Conservation (phyloP, 2,888 invertebrate genomes). For the Oxycera nigricornis region DNA sequence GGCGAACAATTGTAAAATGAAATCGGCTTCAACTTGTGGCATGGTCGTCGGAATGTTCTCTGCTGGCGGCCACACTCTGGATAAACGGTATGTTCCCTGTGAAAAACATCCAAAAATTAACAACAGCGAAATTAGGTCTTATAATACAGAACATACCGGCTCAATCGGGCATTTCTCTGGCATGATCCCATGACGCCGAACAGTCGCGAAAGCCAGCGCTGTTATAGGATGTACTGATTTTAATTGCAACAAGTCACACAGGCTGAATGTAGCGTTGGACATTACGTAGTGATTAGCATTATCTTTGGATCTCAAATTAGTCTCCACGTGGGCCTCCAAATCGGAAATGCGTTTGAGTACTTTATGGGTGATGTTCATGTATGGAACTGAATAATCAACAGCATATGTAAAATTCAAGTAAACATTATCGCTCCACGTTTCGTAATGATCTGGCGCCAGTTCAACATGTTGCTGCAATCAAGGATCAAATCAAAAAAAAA, state of each 20-base stretch:
- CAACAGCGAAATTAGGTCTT: not conserved
- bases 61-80: constrained; percentile 58
- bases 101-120: not conserved
- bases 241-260: constrained; percentile 54
- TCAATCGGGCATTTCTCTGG: constrained; percentile 55
- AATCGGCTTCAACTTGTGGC: constrained; percentile 55
- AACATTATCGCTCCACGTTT: constrained; percentile 57
- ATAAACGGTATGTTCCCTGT: constrained; percentile 56
- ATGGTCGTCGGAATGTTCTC: constrained; percentile 54
- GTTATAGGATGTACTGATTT: constrained; percentile 55
- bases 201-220: constrained; percentile 51
- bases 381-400: constrained; percentile 55
- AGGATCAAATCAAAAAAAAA: no score
- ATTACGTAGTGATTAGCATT: constrained; percentile 52
- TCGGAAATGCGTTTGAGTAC: constrained; percentile 54
- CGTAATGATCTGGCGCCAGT: constrained; percentile 55
- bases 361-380: constrained; percentile 56
- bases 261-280: constrained; percentile 54
- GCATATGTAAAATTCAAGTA: constrained; percentile 52
- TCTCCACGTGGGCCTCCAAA: constrained; percentile 54
- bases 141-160: constrained; percentile 51
- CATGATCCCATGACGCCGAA: constrained; percentile 55
- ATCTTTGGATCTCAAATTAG: constrained; percentile 51
- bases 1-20: constrained; percentile 50
- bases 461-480: constrained; percentile 56